Conservation (phyloP, 92 coral and sea anemone genomes). For the Zoanthus solanderi region DNA sequence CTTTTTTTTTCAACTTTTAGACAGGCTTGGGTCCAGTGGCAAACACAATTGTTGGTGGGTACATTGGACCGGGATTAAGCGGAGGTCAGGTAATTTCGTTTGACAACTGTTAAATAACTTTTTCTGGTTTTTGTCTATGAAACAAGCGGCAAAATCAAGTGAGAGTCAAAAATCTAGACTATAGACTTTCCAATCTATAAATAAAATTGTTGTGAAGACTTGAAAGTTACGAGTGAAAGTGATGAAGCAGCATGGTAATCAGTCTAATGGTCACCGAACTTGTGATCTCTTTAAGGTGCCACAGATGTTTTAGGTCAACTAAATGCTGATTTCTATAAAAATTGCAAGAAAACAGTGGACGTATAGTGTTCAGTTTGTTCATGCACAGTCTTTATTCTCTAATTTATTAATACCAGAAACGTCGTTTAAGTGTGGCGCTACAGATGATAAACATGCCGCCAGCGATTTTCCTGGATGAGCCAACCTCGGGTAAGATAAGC, state of each 20-base stretch:
- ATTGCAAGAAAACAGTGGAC: neutral
- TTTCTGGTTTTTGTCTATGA: no score
- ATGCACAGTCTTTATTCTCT: neutral
- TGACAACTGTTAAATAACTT: no score
- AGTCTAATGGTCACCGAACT: no score
- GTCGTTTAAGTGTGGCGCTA: slow-evolving; percentile 73
- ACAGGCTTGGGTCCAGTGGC: slow-evolving; percentile 67
- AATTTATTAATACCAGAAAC: slow-evolving; percentile 37
- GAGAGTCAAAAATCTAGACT: no score
- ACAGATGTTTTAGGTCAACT: no score
- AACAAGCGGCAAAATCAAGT: no score
- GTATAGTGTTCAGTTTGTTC: neutral
- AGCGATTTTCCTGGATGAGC: slow-evolving; percentile 72
- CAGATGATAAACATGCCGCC: slow-evolving; percentile 78
- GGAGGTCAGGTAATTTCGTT: slow-evolving; percentile 64
- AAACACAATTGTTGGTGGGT: slow-evolving; percentile 67
- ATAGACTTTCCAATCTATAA: no score
- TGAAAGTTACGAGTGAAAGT: no score
- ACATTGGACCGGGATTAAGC: slow-evolving; percentile 68
- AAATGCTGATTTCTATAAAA: neutral
- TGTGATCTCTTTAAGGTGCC: no score
- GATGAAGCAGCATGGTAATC: no score
- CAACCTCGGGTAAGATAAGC: slow-evolving; percentile 63
- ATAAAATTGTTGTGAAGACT: no score
- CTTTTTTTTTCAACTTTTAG: slow-evolving; percentile 30